These are phyloP conservation scores for Danio choprae DNA, from an alignment of 2,797 vertebrate species.

Conservation along the genomic window DNA sequence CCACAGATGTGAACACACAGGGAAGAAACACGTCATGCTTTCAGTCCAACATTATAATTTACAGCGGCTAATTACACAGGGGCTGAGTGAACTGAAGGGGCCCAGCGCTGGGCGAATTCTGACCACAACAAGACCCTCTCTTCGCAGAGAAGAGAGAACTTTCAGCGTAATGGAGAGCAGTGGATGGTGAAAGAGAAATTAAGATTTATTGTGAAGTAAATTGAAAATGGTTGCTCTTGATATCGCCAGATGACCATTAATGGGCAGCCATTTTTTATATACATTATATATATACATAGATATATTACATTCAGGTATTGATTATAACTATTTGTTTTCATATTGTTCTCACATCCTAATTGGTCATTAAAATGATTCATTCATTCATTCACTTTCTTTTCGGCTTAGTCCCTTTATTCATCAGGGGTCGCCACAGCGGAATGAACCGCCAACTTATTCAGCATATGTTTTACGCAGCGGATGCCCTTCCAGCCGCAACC, in stretches of 20 bases:
- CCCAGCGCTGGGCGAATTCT: slow-evolving; percentile 30
- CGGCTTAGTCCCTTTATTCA: too few species aligned
- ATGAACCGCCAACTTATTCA: too few species aligned
- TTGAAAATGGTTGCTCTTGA: slow-evolving; percentile 6
- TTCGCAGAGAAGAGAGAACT: slow-evolving; percentile 9
- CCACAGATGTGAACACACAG: slow-evolving; percentile 38
- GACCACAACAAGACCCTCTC: slow-evolving; percentile 27
- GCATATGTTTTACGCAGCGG: too few species aligned
- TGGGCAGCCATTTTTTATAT: not conserved
- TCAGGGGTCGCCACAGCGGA: too few species aligned
- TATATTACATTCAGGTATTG: too few species aligned
- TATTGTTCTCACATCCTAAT: too few species aligned
- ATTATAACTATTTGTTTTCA: too few species aligned
- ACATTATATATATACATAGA: too few species aligned
- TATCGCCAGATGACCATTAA: not conserved
- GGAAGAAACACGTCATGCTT: slow-evolving; percentile 71
- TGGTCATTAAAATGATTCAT: too few species aligned
- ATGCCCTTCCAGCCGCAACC: too few species aligned
- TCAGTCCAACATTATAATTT: slow-evolving; percentile 75
- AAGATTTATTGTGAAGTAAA: slow-evolving; percentile 4
- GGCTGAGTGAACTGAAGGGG: slow-evolving; percentile 54
- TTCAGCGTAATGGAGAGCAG: slow-evolving; percentile 4
- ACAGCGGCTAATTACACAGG: slow-evolving; percentile 77
- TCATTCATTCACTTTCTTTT: too few species aligned
- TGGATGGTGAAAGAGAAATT: slow-evolving; percentile 18